phyloP scores from a whole-genome alignment of 2,113 vertebrate species.

The Embiotoca jacksoni region DNA sequence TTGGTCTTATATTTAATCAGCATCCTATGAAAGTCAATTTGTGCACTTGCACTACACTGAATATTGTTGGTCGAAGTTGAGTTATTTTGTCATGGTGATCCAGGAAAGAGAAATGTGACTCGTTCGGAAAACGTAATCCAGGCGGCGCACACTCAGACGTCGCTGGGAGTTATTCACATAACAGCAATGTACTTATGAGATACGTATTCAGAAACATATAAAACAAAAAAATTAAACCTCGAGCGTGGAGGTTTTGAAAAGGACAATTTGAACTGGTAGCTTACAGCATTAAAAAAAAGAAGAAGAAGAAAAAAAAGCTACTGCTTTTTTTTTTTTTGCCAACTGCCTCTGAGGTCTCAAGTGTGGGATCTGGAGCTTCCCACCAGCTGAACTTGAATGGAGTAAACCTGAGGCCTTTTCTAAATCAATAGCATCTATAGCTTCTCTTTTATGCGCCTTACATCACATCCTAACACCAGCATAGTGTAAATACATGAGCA shows the following conservation, averaged over 20 bases:
- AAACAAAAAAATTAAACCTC: conserved; percentile 1
- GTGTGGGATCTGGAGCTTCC: conserved; percentile 25
- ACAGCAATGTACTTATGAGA: not conserved
- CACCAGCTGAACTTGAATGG: conserved; percentile 21
- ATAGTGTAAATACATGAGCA: not conserved
- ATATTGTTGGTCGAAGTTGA: not conserved
- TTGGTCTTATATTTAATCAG: too few relatives aligned
- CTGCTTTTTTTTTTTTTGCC: conserved; percentile 6
- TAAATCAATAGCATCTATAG: conserved; percentile 1
- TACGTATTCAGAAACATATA: not conserved
- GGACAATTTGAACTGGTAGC: not conserved
- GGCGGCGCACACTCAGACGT: not conserved
- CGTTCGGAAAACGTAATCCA: not conserved
- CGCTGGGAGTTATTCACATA: not conserved
- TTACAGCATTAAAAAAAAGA: not conserved
- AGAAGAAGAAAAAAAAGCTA: not conserved
- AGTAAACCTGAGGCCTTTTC: conserved; percentile 34
- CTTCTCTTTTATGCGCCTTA: conserved; percentile 11
- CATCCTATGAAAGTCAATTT: not conserved
- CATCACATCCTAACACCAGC: not conserved
- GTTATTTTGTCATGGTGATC: not conserved
- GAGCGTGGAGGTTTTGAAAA: not conserved
- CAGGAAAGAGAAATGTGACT: not conserved
- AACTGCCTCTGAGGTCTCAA: conserved; percentile 15
- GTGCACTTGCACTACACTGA: not conserved